Conservation (phyloP, 2,888 invertebrate genomes). For the Elegia similella region DNA sequence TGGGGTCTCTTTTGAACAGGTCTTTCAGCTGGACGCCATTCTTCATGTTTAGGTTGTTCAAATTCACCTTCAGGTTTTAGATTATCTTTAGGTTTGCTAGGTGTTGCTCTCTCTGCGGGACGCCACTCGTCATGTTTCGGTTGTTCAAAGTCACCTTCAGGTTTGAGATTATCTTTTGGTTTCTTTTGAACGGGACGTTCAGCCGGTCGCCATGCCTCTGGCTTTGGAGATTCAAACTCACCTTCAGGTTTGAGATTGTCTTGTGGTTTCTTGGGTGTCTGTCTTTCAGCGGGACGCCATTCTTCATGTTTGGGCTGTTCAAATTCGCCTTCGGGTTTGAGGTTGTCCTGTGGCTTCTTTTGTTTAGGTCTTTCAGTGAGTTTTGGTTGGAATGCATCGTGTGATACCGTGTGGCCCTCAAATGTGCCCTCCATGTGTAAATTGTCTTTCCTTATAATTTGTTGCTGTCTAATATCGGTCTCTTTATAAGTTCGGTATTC, state of each 20-base stretch:
- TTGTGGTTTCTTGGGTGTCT: slow-evolving; percentile 77
- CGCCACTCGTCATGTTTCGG: slow-evolving; percentile 63
- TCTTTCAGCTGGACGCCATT: slow-evolving; percentile 55
- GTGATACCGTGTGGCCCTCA: slow-evolving; percentile 66
- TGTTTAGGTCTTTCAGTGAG: slow-evolving; percentile 69
- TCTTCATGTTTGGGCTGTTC: slow-evolving; percentile 55
- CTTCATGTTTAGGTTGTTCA: slow-evolving; percentile 49
- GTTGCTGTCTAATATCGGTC: slow-evolving; percentile 72
- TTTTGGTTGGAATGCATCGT: slow-evolving; percentile 60
- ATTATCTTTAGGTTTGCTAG: slow-evolving; percentile 67
- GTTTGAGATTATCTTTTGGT: slow-evolving; percentile 77
- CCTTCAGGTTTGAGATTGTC: slow-evolving; percentile 83
- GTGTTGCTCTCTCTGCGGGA: slow-evolving; percentile 57
- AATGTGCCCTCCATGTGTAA: slow-evolving; percentile 76
- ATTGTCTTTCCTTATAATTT: slow-evolving; percentile 71
- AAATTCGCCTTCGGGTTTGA: slow-evolving; percentile 81
- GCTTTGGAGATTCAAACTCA: slow-evolving; percentile 72
- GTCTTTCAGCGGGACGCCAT: slow-evolving; percentile 78
- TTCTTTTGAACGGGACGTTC: slow-evolving; percentile 50
- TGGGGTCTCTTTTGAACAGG: slow-evolving; percentile 60
- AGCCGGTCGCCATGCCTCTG: slow-evolving; percentile 63
- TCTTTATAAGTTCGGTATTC: slow-evolving; percentile 84
- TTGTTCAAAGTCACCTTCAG: slow-evolving; percentile 72
- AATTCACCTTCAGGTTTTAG: slow-evolving; percentile 76
- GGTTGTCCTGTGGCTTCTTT: slow-evolving; percentile 81